These are phyloP conservation scores for Ectemnius continuus DNA, from an alignment of 2,888 invertebrate genomes.

Conservation along the genomic window DNA sequence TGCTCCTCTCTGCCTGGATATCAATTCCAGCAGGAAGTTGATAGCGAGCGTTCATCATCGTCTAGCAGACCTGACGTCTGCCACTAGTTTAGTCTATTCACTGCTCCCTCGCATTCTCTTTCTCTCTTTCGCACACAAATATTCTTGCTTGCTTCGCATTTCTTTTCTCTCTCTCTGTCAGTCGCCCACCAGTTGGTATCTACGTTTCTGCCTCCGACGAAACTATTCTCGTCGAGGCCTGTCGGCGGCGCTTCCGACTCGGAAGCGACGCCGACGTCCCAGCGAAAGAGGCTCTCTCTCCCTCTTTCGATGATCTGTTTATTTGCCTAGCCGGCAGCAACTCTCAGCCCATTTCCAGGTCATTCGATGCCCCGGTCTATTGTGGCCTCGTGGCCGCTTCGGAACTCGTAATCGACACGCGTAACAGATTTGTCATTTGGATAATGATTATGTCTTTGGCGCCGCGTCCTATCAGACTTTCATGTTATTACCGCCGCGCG, in stretches of 20 bases:
- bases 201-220: neutral
- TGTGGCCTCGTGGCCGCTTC: no score
- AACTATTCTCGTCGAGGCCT: conserved; percentile 10
- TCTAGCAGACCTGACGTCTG: conserved; percentile 40
- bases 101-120: neutral
- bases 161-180: neutral
- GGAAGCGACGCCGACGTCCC: conserved; percentile 35
- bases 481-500: no score
- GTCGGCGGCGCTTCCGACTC: conserved; percentile 33
- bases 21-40: conserved; percentile 64
- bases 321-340: conserved; percentile 25
- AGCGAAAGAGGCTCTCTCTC: conserved; percentile 23
- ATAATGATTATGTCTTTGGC: no score
- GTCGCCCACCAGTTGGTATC: no score
- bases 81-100: conserved; percentile 1
- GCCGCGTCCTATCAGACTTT: no score
- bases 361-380: no score
- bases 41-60: conserved; percentile 58
- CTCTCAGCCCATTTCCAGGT: conserved; percentile 20
- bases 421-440: no score
- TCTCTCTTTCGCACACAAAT: neutral
- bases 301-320: conserved; percentile 41
- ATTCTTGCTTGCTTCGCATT: conserved; percentile 1
- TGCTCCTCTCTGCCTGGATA: conserved; percentile 51
- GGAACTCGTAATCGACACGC: no score